Evolutionary conservation across 2,113 vertebrate genomes (phyloP).

Genomic region (Hydrochoerus hydrochaeris): DNA sequence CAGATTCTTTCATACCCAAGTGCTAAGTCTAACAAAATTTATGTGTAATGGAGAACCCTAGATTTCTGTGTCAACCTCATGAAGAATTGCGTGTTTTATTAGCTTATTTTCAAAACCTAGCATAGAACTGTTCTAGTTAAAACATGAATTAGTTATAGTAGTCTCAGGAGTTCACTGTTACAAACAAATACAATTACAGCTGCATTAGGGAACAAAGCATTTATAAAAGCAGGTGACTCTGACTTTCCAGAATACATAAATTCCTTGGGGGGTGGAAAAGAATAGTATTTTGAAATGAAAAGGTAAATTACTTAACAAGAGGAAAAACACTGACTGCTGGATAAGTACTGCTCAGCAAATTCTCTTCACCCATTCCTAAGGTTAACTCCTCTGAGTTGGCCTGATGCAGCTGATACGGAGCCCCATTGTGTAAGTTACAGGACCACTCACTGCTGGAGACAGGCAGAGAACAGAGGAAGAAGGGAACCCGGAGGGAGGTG

Average conservation of each 20-base stretch:
- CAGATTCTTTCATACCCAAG: background rate
- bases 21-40: background rate
- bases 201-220: conserved; percentile 19
- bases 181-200: background rate
- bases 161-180: background rate
- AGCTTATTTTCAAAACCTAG: conserved; percentile 15
- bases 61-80: background rate
- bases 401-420: background rate
- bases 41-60: background rate
- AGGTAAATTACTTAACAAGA: background rate
- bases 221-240: background rate
- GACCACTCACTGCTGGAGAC: background rate
- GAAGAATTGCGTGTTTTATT: background rate
- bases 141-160: background rate
- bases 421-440: background rate
- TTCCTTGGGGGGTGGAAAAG: conserved; percentile 22
- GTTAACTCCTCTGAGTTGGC: background rate
- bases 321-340: background rate
- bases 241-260: conserved; percentile 21
- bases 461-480: background rate
- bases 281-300: conserved; percentile 16
- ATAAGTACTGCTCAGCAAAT: background rate
- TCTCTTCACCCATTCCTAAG: conserved; percentile 10
- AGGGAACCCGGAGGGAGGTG: background rate
- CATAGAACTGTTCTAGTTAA: background rate